A percentile compares a stretch with the other conserved stretches of the same genome.
phyloP scores from a whole-genome alignment of 1,140 invertebrate genomes.

The Eulimnadia texana region DNA sequence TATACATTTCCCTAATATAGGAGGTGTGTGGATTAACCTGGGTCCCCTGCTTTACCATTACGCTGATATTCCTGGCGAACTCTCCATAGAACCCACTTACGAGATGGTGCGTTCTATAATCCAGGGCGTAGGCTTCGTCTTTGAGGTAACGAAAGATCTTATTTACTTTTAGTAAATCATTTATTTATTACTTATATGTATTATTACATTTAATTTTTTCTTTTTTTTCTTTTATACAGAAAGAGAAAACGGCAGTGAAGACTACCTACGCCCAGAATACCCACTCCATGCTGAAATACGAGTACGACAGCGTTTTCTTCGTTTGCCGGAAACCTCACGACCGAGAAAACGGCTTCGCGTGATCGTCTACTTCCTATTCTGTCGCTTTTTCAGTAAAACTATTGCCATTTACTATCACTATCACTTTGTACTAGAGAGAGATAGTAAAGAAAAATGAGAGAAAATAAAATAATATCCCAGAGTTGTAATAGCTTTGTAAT shows the following conservation, averaged over 20 bases:
- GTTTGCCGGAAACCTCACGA: constrained; percentile 55
- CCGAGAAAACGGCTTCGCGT: background rate
- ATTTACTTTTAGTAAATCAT: background rate
- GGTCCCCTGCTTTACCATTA: constrained; percentile 81
- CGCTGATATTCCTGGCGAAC: constrained; percentile 71
- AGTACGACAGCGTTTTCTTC: constrained; percentile 81
- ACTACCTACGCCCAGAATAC: constrained; percentile 85
- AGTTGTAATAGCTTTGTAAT: too few species aligned
- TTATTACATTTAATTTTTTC: constrained; percentile 22
- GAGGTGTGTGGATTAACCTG: constrained; percentile 75
- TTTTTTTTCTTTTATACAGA: constrained; percentile 36
- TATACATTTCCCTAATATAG: constrained; percentile 30
- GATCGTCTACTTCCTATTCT: background rate
- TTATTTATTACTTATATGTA: too few species aligned
- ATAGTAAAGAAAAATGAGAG: background rate
- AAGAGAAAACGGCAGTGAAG: constrained; percentile 55
- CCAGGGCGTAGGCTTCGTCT: constrained; percentile 66
- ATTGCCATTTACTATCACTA: too few species aligned
- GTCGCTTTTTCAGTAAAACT: too few species aligned
- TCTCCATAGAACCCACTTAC: constrained; percentile 88
- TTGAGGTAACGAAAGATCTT: constrained; percentile 45
- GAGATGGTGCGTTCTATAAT: constrained; percentile 71
- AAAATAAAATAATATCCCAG: too few species aligned
- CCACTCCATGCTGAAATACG: constrained; percentile 80
- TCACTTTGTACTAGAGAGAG: background rate